Evolutionary conservation across 2,797 vertebrate genomes (phyloP), one percentile per base, ranked within the genome.

Genomic region (Poecilia wingei): DNA sequence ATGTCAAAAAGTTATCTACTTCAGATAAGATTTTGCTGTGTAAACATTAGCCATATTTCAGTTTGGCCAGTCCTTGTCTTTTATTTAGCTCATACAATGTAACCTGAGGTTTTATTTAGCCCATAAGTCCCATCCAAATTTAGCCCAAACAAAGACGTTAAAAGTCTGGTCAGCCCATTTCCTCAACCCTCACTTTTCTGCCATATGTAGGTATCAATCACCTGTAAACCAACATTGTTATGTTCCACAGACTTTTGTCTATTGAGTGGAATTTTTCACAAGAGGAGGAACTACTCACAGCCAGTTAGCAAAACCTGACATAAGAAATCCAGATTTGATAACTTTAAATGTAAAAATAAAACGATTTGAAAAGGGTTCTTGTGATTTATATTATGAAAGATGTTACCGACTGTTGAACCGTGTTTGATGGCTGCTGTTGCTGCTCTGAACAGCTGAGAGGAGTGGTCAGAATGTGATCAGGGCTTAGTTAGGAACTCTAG

Each of bases 361-460:
- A 71, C 25, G 16, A 2, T 71, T 46, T 43, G 45, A 31, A 71
- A 4, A 46, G 14, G 25, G 3, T 74, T 9, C 28, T 79, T 72
- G 77, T 85, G 82, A 74, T 80, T 69, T 78, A 49, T 72, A 72
- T 75, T 76, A 85, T 84, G 76, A 88, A 89, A 74, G 74, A 49
- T 86, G 80, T 84, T 80, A 75, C 41, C 78, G 73, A 81, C 53
- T 55, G 53, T 72, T 84, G 36, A 79, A 86, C 68, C 74, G 79
- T 79, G 74, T 20, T 41, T 39, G 49, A 74, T 76, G 76, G 36
- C 51, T 79, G 75, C 81, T 46, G 41, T 49, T 79, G 39, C 66
- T 76, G 73, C 82, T 76, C 74, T 55, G 79, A 81, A 83, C 74
- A 79, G 79, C 46, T 74, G 68, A 77, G 72, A 81, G 81, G 83